Percentiles rank a stretch among this genome's conserved stretches.
phyloP scores from a whole-genome alignment of 2,888 invertebrate genomes.

The Acanthosepion esculentum region DNA sequence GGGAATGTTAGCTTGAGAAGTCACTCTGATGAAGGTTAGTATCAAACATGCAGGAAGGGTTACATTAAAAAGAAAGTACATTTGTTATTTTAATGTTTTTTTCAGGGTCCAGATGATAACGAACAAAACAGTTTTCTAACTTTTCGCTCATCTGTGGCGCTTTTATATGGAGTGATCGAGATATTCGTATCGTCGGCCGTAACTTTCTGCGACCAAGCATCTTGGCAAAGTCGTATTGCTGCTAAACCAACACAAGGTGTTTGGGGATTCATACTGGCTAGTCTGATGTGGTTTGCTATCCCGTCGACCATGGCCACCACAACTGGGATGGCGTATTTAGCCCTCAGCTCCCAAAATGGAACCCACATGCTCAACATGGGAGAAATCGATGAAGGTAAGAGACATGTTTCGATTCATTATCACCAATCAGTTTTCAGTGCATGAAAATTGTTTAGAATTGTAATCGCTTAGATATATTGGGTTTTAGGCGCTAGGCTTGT shows the following conservation, averaged over 20 bases:
- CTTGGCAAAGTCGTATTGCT: slow-evolving; percentile 74
- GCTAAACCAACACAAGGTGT: slow-evolving; percentile 74
- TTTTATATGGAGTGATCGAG: slow-evolving; percentile 71
- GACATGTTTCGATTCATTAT: neutral
- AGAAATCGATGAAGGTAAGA: slow-evolving; percentile 68
- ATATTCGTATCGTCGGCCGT: slow-evolving; percentile 73
- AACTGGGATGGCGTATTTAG: slow-evolving; percentile 73
- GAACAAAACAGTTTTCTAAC: slow-evolving; percentile 67
- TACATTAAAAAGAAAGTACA: too few species aligned
- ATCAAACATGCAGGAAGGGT: too few species aligned
- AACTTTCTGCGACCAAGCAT: slow-evolving; percentile 74
- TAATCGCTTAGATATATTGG: too few species aligned
- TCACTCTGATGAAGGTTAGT: too few species aligned
- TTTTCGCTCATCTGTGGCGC: slow-evolving; percentile 67
- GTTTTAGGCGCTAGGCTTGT: too few species aligned
- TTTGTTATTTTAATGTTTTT: too few species aligned
- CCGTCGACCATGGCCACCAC: slow-evolving; percentile 75
- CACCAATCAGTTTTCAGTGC: neutral
- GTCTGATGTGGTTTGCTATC: slow-evolving; percentile 75
- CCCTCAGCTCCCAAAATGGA: slow-evolving; percentile 68
- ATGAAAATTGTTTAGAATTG: too few species aligned
- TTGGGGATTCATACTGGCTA: slow-evolving; percentile 73
- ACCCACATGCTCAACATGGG: slow-evolving; percentile 62
- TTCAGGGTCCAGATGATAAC: slow-evolving; percentile 66
- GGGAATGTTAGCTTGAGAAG: too few species aligned